These are phyloP conservation scores for Caenorhabditis tropicalis DNA, from an alignment of 1,140 invertebrate species.

Conservation along the genomic window DNA sequence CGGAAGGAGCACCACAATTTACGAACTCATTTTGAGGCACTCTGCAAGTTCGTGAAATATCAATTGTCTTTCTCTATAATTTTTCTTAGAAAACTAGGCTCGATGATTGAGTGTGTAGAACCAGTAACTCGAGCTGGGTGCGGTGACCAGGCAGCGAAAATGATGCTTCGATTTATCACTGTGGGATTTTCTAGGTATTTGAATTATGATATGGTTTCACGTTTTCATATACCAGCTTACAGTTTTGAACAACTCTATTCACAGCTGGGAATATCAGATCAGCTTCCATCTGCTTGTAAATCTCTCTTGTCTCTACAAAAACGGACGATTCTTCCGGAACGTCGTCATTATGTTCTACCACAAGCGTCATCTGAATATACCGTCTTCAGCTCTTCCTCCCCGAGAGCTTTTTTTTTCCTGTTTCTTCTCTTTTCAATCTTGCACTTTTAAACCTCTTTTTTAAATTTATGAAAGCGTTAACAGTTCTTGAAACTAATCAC, in stretches of 20 bases:
- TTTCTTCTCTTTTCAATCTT: no score
- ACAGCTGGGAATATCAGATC: conserved; percentile 58
- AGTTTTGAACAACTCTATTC: conserved; percentile 58
- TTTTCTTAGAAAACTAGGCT: conserved; percentile 52
- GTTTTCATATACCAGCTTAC: neutral
- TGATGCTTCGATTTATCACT: conserved; percentile 60
- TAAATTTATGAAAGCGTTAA: no score
- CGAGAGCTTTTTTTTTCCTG: neutral
- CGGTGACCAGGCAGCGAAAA: conserved; percentile 53
- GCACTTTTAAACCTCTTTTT: no score
- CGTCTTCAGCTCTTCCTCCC: neutral
- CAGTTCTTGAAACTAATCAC: neutral
- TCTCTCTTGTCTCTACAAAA: conserved; percentile 46
- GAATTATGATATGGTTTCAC: neutral
- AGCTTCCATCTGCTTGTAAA: conserved; percentile 56
- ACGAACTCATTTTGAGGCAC: conserved; percentile 47
- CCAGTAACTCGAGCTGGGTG: conserved; percentile 56
- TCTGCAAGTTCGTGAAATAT: conserved; percentile 51
- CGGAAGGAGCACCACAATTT: conserved; percentile 60
- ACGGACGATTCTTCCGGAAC: neutral
- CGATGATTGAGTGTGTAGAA: conserved; percentile 57
- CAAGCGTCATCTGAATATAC: neutral
- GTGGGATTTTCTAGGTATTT: conserved; percentile 53
- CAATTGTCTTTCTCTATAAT: neutral
- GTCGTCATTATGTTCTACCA: conserved; percentile 5